phyloP scores from a whole-genome alignment of 2,888 invertebrate genomes.

The Tuberolachnus salignus region DNA sequence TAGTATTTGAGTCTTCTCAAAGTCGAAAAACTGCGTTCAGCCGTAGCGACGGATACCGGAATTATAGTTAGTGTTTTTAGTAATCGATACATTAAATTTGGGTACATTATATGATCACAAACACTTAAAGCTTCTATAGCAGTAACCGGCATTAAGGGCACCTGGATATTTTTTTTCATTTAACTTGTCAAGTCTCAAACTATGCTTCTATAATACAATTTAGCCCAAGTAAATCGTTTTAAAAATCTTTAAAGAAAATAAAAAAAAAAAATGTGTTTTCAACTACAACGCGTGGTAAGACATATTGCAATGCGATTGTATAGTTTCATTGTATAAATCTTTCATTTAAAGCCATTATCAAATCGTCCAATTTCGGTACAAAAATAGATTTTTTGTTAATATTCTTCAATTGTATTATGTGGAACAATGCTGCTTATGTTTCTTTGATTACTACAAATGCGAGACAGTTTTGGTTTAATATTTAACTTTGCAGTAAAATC shows the following conservation, averaged over 20 bases:
- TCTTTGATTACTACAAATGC: too few relatives aligned
- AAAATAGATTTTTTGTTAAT: neutral
- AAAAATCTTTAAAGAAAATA: neutral
- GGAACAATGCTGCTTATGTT: neutral
- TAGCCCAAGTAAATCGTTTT: neutral
- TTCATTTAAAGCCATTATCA: neutral
- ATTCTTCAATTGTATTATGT: slow-evolving; percentile 6
- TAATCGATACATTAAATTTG: too few relatives aligned
- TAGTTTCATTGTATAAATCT: neutral
- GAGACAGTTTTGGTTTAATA: too few relatives aligned
- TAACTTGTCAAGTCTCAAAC: neutral
- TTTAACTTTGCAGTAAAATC: too few relatives aligned
- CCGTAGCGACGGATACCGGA: too few relatives aligned
- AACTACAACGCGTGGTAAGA: slow-evolving; percentile 4
- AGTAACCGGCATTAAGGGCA: neutral
- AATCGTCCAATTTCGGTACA: too few relatives aligned
- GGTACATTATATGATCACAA: too few relatives aligned
- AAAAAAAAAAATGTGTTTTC: slow-evolving; percentile 1
- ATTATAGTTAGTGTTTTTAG: too few relatives aligned
- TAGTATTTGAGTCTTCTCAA: too few relatives aligned
- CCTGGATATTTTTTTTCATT: too few relatives aligned
- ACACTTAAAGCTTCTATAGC: slow-evolving; percentile 1
- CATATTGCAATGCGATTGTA: neutral
- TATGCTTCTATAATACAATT: neutral
- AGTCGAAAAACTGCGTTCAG: too few relatives aligned